These are phyloP conservation scores for Eucera pruinosa DNA, from an alignment of 2,888 invertebrate genomes.

Conservation along the genomic window DNA sequence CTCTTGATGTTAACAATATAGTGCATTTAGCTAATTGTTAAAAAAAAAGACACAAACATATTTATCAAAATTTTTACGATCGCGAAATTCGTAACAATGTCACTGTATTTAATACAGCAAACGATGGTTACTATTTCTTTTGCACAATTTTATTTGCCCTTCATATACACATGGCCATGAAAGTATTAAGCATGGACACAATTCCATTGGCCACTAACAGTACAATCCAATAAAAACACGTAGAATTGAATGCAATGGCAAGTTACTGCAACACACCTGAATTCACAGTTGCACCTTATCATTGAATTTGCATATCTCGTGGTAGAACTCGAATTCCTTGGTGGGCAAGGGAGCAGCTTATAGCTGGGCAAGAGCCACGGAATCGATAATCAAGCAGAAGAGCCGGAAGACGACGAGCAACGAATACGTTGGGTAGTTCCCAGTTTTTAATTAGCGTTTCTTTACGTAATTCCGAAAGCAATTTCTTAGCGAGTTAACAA, in stretches of 20 bases:
- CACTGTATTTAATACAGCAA: too few relatives aligned
- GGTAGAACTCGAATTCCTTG: conserved; percentile 16
- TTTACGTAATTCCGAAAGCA: conserved; percentile 66
- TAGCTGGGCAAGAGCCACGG: background rate
- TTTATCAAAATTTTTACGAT: too few relatives aligned
- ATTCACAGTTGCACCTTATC: conserved; percentile 1
- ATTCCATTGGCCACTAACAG: too few relatives aligned
- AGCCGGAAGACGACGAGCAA: background rate
- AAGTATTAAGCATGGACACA: too few relatives aligned
- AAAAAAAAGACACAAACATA: too few relatives aligned
- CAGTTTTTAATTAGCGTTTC: conserved; percentile 74
- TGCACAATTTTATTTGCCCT: too few relatives aligned
- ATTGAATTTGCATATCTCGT: conserved; percentile 34
- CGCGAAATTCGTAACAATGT: too few relatives aligned
- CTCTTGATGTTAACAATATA: too few relatives aligned
- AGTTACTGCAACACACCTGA: background rate
- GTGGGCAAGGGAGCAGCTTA: background rate
- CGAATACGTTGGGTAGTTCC: conserved; percentile 29
- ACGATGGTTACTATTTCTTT: too few relatives aligned
- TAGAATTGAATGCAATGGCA: conserved; percentile 4
- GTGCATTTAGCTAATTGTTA: too few relatives aligned
- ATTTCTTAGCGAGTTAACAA: conserved; percentile 67
- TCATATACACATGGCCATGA: too few relatives aligned
- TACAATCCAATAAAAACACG: background rate
- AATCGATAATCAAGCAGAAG: conserved; percentile 18